phyloP scores from a whole-genome alignment of 2,888 invertebrate species.

The Lucinisca nassula region DNA sequence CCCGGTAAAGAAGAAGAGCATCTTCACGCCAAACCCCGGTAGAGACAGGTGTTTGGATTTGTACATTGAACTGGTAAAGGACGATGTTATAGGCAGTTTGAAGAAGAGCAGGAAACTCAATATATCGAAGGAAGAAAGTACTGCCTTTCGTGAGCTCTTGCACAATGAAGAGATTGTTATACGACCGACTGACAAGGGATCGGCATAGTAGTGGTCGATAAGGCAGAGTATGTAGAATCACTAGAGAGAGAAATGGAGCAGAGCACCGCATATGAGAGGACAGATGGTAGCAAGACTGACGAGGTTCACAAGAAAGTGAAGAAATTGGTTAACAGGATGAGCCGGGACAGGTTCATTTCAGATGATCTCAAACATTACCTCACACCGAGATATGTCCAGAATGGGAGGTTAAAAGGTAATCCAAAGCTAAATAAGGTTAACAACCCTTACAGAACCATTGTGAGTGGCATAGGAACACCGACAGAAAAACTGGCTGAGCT shows the following conservation, averaged over 20 bases:
- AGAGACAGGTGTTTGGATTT: neutral
- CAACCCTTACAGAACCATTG: conserved; percentile 7
- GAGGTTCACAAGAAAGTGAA: neutral
- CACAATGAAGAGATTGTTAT: conserved; percentile 9
- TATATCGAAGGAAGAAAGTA: neutral
- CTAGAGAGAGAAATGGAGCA: neutral
- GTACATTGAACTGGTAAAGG: conserved; percentile 4
- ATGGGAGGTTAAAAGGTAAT: conserved; percentile 30
- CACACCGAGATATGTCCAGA: neutral
- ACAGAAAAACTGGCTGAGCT: conserved; percentile 32
- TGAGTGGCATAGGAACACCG: conserved; percentile 15
- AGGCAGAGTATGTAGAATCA: neutral
- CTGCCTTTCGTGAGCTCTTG: neutral
- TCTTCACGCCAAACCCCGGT: conserved; percentile 4
- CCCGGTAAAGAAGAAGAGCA: neutral
- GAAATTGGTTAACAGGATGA: conserved; percentile 2
- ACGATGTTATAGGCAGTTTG: neutral
- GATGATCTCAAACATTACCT: conserved; percentile 17
- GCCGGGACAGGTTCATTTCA: neutral
- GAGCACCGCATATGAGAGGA: neutral
- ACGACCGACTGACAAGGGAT: conserved; percentile 25
- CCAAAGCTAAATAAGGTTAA: conserved; percentile 27
- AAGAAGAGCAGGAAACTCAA: neutral
- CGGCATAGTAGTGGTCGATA: conserved; percentile 20
- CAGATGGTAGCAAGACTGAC: neutral